Percentiles rank a stretch among this genome's conserved stretches.
Conservation (phyloP, 2,113 vertebrate genomes). For the Urocynchramus pylzowi region DNA sequence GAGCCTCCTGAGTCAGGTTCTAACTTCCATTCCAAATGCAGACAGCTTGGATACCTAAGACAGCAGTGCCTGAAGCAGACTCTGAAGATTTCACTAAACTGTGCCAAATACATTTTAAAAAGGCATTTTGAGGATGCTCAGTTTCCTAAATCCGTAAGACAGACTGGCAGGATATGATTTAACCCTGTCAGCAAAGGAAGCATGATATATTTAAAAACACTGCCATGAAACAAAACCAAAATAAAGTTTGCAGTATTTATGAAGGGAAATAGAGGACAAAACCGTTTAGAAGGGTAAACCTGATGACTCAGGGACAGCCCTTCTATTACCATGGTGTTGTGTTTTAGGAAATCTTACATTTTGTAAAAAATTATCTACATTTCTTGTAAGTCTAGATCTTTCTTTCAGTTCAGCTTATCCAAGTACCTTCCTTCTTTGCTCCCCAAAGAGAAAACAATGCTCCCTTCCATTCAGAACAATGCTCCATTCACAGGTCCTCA, state of each 20-base stretch:
- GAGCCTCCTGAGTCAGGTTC: background rate
- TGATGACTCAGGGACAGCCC: background rate
- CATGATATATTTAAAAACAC: background rate
- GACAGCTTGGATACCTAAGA: background rate
- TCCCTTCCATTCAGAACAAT: background rate
- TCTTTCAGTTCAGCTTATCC: background rate
- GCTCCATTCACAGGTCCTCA: background rate
- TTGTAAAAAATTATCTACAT: background rate
- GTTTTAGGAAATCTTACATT: background rate
- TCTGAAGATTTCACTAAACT: background rate
- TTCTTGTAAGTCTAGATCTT: background rate
- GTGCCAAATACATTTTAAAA: slow-evolving; percentile 3
- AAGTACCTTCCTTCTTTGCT: background rate
- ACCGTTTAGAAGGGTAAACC: background rate
- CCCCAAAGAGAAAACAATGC: background rate
- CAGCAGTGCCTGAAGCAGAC: background rate
- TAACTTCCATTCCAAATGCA: background rate
- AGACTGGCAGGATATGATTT: background rate
- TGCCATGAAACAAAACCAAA: background rate
- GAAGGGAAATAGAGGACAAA: background rate
- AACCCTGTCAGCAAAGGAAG: background rate
- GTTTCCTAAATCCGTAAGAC: background rate
- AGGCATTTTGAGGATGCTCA: background rate
- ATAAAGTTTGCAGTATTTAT: background rate
- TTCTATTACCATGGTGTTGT: background rate